Evolutionary conservation across 2,888 invertebrate species (phyloP).

Genomic region (Thelaira solivaga): DNA sequence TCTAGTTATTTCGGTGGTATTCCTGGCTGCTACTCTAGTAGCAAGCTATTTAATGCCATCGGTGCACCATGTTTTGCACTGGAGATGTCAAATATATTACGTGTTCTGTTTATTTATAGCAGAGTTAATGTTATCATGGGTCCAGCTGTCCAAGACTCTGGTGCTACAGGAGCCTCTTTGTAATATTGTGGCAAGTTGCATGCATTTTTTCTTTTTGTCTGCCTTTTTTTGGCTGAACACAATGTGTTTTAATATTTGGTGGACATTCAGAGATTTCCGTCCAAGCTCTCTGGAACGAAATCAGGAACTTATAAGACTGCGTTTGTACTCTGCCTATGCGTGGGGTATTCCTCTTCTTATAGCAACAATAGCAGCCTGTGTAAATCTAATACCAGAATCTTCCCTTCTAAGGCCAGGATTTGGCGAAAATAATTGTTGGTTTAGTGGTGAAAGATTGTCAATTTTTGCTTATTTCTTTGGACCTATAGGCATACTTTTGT

Average conservation of each 20-base stretch:
- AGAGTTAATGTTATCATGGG: constrained; percentile 86
- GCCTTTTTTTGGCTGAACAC: constrained; percentile 96
- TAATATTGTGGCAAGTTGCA: constrained; percentile 82
- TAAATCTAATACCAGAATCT: constrained; percentile 83
- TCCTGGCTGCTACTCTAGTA: constrained; percentile 87
- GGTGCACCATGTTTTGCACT: constrained; percentile 90
- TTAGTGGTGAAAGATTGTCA: constrained; percentile 85
- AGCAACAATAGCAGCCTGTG: constrained; percentile 84
- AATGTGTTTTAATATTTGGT: constrained; percentile 97
- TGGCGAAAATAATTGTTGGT: constrained; percentile 87
- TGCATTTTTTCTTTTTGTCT: constrained; percentile 92
- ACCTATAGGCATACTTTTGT: constrained; percentile 87
- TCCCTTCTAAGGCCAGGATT: constrained; percentile 86
- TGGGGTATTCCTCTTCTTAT: constrained; percentile 90
- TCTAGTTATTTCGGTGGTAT: constrained; percentile 87
- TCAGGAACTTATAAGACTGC: constrained; percentile 87
- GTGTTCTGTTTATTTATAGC: constrained; percentile 89
- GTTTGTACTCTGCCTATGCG: constrained; percentile 89
- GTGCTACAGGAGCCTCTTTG: constrained; percentile 81
- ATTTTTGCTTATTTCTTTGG: constrained; percentile 91
- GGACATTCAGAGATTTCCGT: constrained; percentile 90
- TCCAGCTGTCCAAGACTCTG: constrained; percentile 82
- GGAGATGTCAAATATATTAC: constrained; percentile 92
- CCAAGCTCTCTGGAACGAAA: constrained; percentile 90
- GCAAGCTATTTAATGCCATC: constrained; percentile 88